phyloP scores from a whole-genome alignment of 2,797 vertebrate genomes.

The Chelon auratus region DNA sequence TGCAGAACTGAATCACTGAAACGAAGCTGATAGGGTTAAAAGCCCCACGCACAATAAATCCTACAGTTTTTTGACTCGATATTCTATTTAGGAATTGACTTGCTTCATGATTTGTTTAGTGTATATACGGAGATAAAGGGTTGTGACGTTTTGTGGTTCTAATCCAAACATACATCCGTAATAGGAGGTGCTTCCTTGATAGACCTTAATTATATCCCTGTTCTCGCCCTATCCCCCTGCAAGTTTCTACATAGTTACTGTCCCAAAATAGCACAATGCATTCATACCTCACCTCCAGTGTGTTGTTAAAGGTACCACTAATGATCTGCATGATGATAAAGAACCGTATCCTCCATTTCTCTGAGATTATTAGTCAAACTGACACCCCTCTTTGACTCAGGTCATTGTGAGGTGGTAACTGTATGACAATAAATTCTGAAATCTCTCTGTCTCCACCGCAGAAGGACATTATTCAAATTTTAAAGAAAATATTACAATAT shows the following conservation, averaged over 20 bases:
- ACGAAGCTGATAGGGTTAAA: slow-evolving; percentile 15
- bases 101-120: not conserved
- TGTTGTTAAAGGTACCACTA: slow-evolving; percentile 29
- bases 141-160: not conserved
- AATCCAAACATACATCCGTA: slow-evolving; percentile 2
- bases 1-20: not conserved
- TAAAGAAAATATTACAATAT: slow-evolving; percentile 40
- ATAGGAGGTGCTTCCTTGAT: not conserved
- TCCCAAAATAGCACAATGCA: slow-evolving; percentile 46
- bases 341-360: not conserved
- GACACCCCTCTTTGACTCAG: slow-evolving; percentile 6
- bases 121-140: not conserved
- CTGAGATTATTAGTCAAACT: not conserved
- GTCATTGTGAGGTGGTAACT: not conserved
- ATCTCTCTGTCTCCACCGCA: not conserved
- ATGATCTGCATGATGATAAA: slow-evolving; percentile 19
- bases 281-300: slow-evolving; percentile 27
- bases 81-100: not conserved
- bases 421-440: not conserved
- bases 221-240: slow-evolving; percentile 24
- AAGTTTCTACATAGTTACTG: slow-evolving; percentile 36
- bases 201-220: slow-evolving; percentile 19
- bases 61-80: not conserved
- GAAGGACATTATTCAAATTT: slow-evolving; percentile 37
- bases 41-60: not conserved